Percentiles rank a stretch among this genome's conserved stretches.
Conservation (phyloP, 23 tunicate species). For the Diplosoma virens region DNA sequence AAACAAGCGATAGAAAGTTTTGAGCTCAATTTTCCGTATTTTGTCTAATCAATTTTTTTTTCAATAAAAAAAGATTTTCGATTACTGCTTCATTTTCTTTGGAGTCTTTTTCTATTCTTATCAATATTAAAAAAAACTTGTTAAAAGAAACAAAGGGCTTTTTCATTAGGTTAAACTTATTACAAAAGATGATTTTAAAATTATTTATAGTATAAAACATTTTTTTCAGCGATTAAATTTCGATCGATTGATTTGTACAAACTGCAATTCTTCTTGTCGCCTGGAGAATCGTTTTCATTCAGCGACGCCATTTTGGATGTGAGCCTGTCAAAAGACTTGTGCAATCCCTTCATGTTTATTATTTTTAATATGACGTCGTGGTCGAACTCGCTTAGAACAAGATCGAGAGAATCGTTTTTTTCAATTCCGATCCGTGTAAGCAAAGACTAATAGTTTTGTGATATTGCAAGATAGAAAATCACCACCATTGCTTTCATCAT, state of each 20-base stretch:
- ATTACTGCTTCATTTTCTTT: no score
- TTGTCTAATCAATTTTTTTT: no score
- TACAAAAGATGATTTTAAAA: no score
- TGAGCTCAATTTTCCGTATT: no score
- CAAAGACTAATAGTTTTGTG: no score
- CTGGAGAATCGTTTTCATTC: conserved; percentile 17
- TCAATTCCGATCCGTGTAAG: background rate
- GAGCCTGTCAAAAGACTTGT: background rate
- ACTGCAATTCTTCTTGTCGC: background rate
- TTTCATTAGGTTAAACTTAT: no score
- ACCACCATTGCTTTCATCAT: background rate
- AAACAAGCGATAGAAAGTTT: no score
- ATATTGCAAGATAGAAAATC: no score
- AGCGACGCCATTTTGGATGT: conserved; percentile 6
- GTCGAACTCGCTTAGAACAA: background rate
- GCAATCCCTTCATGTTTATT: background rate
- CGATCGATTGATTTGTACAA: background rate
- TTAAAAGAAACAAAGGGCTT: no score
- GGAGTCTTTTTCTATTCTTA: no score
- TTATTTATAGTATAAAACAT: background rate
- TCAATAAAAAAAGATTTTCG: no score
- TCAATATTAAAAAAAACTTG: no score
- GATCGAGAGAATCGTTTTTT: background rate
- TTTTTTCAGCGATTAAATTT: conserved; percentile 1
- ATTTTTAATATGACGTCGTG: conserved; percentile 14